Evolutionary conservation across 2,888 invertebrate species (phyloP).

Genomic region (Tineola bisselliella): DNA sequence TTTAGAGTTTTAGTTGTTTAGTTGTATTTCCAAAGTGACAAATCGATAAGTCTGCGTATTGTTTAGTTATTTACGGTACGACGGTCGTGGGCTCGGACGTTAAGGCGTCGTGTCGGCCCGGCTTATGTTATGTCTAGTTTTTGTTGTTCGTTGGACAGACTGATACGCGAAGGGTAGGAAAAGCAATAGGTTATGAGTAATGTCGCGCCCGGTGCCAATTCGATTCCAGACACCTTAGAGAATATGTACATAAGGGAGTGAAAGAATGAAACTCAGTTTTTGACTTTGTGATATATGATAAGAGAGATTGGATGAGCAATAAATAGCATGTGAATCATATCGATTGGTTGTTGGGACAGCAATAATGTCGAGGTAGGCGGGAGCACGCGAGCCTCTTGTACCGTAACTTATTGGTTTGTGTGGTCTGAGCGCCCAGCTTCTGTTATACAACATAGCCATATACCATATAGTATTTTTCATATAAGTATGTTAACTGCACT

Average conservation of each 20-base stretch:
- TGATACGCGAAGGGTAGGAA: constrained; percentile 24
- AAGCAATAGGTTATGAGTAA: constrained; percentile 19
- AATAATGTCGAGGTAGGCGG: neutral
- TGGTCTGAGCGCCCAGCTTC: no score
- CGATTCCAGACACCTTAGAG: constrained; percentile 28
- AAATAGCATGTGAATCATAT: neutral
- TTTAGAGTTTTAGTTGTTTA: constrained; percentile 56
- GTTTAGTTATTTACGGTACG: constrained; percentile 28
- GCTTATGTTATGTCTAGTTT: constrained; percentile 16
- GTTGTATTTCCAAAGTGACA: constrained; percentile 62
- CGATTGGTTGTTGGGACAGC: neutral
- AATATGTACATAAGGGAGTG: constrained; percentile 20
- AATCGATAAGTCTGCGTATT: constrained; percentile 61
- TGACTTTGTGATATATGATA: constrained; percentile 29
- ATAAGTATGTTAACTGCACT: neutral
- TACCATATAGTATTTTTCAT: neutral
- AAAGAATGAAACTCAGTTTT: constrained; percentile 23
- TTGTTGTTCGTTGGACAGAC: constrained; percentile 31
- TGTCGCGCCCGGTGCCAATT: constrained; percentile 53
- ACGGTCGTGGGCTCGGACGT: constrained; percentile 26
- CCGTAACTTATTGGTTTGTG: neutral
- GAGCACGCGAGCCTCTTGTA: neutral
- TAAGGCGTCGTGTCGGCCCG: constrained; percentile 22
- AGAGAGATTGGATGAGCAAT: neutral
- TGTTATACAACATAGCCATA: neutral